Evolutionary conservation across 35 echinoderm and acorn worm genomes (phyloP), one percentile per base, ranked within the genome.

Genomic region (Heliocidaris erythrogramma): DNA sequence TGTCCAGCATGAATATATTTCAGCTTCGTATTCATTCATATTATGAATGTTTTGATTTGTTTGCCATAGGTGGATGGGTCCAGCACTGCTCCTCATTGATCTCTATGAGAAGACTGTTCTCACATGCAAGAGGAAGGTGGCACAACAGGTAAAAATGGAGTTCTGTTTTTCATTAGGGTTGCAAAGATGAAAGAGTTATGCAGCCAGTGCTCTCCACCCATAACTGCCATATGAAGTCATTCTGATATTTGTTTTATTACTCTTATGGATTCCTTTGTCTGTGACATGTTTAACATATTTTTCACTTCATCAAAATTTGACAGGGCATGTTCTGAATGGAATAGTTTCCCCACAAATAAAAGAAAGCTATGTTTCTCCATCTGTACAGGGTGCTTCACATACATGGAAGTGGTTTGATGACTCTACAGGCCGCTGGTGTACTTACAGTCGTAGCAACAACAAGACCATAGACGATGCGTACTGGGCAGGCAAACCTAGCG

Each of bases 371-470:
- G 18, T 8, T 78, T 78, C 8, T 78, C 18, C 2, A 8, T 78
- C 0, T 71, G 61, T 78, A 78, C 94, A 99, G 98, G 95, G 95
- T 93, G 97, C 98, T 35, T 97, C 98, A 5, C 98, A 99, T 85
- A 95, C 95, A 30, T 99, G 98, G 98, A 99, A 99, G 59, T 99
- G 98, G 98, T 99, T 99, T 97, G 98, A 99, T 94, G 98, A 99
- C 88, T 96, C 97, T 0, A 97, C 96, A 10, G 98, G 97, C 24
- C 88, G 96, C 7, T 97, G 97, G 97, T 96, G 98, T 90, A 93
- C 95, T 14, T 97, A 99, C 94, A 99, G 98, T 49, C 94, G 95
- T 42, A 96, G 93, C 13, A 99, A 99, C 71, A 99, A 99, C 92
- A 99, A 99, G 92, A 99, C 98, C 85, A 99, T 99, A 35, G 98